Evolutionary conservation across 2,797 vertebrate genomes (phyloP).

Genomic region (Coracias cyanogaster): DNA sequence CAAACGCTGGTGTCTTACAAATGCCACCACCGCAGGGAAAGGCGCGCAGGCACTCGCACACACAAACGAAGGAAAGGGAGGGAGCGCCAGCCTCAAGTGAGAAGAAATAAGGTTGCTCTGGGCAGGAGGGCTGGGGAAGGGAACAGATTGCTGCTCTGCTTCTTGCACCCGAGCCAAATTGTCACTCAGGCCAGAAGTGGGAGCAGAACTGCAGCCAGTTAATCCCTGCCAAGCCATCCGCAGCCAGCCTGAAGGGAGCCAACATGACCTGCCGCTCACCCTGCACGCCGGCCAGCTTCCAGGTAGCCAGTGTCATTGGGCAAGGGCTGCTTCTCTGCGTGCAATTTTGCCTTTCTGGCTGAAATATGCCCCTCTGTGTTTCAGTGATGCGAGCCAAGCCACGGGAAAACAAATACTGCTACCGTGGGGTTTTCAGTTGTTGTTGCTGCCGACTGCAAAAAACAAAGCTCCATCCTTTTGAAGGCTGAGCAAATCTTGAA

Average conservation of each 20-base stretch:
- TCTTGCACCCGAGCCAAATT: constrained; percentile 41
- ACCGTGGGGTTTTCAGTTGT: neutral
- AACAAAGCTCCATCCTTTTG: neutral
- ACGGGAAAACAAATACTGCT: neutral
- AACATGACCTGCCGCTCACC: constrained; percentile 34
- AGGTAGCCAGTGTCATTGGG: constrained; percentile 3
- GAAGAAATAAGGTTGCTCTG: constrained; percentile 29
- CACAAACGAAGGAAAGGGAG: neutral
- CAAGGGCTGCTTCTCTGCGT: neutral
- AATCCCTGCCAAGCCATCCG: constrained; percentile 19
- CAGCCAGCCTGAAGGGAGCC: constrained; percentile 39
- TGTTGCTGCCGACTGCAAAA: neutral
- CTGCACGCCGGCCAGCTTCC: neutral
- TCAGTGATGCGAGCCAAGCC: neutral
- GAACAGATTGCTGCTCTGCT: constrained; percentile 68
- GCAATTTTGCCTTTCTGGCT: neutral
- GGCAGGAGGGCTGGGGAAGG: constrained; percentile 12
- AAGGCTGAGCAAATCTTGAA: neutral
- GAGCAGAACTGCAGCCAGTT: constrained; percentile 9
- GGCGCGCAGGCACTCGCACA: rapidly evolving
- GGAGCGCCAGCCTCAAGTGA: neutral
- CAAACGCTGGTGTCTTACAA: neutral
- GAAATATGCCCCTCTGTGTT: neutral
- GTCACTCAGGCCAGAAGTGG: constrained; percentile 55
- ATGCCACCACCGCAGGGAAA: constrained; percentile 2